Conservation (phyloP, 1,140 invertebrate genomes). For the Cydia amplana region DNA sequence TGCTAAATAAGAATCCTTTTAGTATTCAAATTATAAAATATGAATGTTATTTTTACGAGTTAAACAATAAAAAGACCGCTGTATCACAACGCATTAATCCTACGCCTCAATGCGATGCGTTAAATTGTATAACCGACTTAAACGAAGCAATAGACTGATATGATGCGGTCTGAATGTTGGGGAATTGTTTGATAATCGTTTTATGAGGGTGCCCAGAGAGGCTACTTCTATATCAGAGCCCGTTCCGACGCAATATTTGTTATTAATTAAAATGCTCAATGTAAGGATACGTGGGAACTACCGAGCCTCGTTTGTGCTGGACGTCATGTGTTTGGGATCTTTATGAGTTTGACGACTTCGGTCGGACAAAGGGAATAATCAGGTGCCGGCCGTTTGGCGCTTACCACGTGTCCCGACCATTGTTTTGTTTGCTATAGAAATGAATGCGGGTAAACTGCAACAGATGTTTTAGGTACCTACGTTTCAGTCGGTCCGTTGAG, state of each 20-base stretch:
- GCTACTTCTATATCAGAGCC: constrained; percentile 66
- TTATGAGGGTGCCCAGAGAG: constrained; percentile 70
- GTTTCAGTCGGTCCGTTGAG: neutral
- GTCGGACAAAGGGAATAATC: constrained; percentile 63
- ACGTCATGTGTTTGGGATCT: constrained; percentile 59
- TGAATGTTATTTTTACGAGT: constrained; percentile 42
- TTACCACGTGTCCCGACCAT: constrained; percentile 62
- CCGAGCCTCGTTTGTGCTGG: constrained; percentile 42
- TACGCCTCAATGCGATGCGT: constrained; percentile 58
- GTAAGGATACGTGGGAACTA: constrained; percentile 70
- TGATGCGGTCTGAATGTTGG: constrained; percentile 48
- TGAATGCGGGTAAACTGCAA: constrained; percentile 47
- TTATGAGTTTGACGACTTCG: constrained; percentile 39
- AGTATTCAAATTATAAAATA: constrained; percentile 35
- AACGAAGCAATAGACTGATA: constrained; percentile 56
- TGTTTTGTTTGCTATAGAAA: constrained; percentile 53
- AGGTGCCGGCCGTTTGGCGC: constrained; percentile 52
- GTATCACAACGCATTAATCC: constrained; percentile 52
- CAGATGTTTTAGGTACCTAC: constrained; percentile 46
- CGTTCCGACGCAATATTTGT: constrained; percentile 54
- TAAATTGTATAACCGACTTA: constrained; percentile 68
- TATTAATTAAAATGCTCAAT: constrained; percentile 66
- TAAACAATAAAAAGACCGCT: constrained; percentile 47
- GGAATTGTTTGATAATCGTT: constrained; percentile 75
- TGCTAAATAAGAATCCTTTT: constrained; percentile 44